Conservation (phyloP, 2,113 vertebrate species). For the Pseudorhombus dupliciocellatus region DNA sequence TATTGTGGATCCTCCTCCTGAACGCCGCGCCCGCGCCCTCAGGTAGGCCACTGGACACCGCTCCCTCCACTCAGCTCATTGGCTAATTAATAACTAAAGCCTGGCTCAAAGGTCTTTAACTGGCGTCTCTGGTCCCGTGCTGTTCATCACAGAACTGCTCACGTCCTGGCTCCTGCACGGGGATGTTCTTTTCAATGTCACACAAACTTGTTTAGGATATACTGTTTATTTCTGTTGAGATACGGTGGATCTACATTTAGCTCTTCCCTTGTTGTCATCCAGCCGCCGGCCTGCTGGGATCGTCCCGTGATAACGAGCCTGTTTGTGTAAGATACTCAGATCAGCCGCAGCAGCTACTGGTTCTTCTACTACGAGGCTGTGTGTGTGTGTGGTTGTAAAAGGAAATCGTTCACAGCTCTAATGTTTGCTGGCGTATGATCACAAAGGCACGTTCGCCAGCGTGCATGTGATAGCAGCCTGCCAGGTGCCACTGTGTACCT, state of each 20-base stretch:
- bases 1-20: conserved; percentile 72
- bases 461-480: background rate
- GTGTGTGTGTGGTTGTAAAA: no score
- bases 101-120: background rate
- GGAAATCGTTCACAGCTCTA: no score
- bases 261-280: no score
- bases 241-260: no score
- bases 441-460: conserved; percentile 7
- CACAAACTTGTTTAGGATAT: no score
- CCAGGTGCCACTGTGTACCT: conserved; percentile 17
- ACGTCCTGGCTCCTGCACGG: background rate
- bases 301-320: no score
- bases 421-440: background rate
- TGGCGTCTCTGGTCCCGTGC: background rate
- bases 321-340: no score
- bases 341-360: no score
- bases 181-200: background rate
- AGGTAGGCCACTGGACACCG: conserved; percentile 72
- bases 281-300: no score
- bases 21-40: conserved; percentile 47
- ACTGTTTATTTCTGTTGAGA: no score
- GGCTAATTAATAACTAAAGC: conserved; percentile 64
- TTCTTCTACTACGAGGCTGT: no score
- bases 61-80: conserved; percentile 21
- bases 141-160: background rate